These are phyloP conservation scores for Marmota monax DNA, from an alignment of 2,113 vertebrate species.

Conservation along the genomic window DNA sequence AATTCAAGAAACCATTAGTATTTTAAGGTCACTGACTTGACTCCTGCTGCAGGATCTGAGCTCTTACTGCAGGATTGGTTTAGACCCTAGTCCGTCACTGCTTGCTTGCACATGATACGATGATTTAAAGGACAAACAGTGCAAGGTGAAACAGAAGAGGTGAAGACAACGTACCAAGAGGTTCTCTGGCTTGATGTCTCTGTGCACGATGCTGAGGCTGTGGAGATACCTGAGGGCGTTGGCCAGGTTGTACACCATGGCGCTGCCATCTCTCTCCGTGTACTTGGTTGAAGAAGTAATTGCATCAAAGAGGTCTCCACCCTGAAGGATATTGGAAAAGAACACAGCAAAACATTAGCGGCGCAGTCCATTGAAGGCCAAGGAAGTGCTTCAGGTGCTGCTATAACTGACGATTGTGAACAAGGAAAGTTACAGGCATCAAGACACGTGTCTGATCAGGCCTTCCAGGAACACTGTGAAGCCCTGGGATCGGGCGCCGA, in stretches of 20 bases:
- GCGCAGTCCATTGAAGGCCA: not conserved
- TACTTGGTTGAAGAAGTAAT: conserved; percentile 99
- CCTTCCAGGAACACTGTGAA: not conserved
- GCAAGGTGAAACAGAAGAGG: not conserved
- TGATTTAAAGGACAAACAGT: not conserved
- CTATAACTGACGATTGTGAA: not conserved
- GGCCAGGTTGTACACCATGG: conserved; percentile 97
- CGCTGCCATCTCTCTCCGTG: conserved; percentile 95
- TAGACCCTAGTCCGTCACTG: conserved; percentile 54
- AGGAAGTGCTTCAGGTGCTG: not conserved
- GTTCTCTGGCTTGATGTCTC: conserved; percentile 99
- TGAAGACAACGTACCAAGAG: conserved; percentile 90
- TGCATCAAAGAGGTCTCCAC: conserved; percentile 97
- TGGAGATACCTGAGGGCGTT: conserved; percentile 97
- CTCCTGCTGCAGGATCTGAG: not conserved
- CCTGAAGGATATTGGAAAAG: conserved; percentile 85
- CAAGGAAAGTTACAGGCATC: not conserved
- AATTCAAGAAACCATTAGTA: conserved; percentile 6
- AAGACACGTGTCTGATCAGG: not conserved
- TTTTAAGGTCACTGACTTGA: conserved; percentile 44
- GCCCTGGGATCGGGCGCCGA: not conserved
- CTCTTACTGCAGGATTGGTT: not conserved
- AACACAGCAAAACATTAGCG: not conserved
- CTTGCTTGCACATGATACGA: conserved; percentile 23
- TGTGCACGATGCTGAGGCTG: conserved; percentile 95